These are phyloP conservation scores for Oryzias javanicus DNA, from an alignment of 2,113 vertebrate species.

Conservation along the genomic window DNA sequence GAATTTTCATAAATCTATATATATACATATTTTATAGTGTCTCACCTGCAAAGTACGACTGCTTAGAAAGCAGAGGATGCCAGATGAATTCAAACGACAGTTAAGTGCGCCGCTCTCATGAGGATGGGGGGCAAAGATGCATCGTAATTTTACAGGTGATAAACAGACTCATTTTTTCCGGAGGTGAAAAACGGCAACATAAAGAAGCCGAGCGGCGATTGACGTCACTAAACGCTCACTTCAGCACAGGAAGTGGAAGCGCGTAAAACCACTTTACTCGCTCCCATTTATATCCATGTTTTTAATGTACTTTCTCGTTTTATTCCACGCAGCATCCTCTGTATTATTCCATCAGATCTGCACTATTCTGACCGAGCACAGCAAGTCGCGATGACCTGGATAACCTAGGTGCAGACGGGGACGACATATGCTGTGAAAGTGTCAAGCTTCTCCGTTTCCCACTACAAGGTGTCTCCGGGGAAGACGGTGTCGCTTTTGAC, in stretches of 20 bases:
- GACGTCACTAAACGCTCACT: slow-evolving; percentile 31
- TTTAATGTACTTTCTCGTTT: slow-evolving; percentile 1
- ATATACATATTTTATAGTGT: slow-evolving; percentile 55
- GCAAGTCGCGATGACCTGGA: slow-evolving; percentile 48
- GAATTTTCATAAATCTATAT: slow-evolving; percentile 67
- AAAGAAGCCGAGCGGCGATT: slow-evolving; percentile 13
- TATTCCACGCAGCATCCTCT: slow-evolving; percentile 6
- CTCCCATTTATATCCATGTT: no score
- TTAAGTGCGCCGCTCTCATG: slow-evolving; percentile 23
- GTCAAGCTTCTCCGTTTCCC: slow-evolving; percentile 43
- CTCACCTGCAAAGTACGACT: slow-evolving; percentile 53
- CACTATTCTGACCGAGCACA: slow-evolving; percentile 36
- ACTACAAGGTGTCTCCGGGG: slow-evolving; percentile 43
- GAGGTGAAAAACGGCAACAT: slow-evolving; percentile 16
- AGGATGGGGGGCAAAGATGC: slow-evolving; percentile 30
- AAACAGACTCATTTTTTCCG: slow-evolving; percentile 43
- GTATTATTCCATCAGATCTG: slow-evolving; percentile 9
- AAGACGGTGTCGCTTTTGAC: slow-evolving; percentile 43
- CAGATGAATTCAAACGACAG: slow-evolving; percentile 42
- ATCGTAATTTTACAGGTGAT: slow-evolving; percentile 32
- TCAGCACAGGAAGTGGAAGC: slow-evolving; percentile 35
- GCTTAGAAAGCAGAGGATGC: slow-evolving; percentile 37
- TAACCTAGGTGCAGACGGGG: slow-evolving; percentile 46
- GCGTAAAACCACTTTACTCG: slow-evolving; percentile 3
- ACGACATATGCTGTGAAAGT: slow-evolving; percentile 56